A percentile compares a stretch with the other conserved stretches of the same genome.
phyloP scores from a whole-genome alignment of 1,140 invertebrate genomes.

The Drosophila pseudoobscura region DNA sequence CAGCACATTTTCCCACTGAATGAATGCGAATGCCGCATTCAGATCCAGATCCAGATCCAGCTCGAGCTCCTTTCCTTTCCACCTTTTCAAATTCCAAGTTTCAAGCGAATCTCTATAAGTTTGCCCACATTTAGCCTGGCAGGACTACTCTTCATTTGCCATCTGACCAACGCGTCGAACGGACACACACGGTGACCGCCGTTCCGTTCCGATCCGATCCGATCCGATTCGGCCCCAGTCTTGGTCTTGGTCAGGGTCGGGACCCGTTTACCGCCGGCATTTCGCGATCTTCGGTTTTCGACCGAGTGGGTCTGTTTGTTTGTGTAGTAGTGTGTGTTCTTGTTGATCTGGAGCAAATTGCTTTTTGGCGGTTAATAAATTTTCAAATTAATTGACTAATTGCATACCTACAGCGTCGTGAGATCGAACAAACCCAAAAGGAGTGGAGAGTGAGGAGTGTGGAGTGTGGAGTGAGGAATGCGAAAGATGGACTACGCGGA shows the following conservation, averaged over 20 bases:
- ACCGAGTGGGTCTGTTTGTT: not conserved
- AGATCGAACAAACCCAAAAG: constrained; percentile 8
- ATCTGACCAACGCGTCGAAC: constrained; percentile 58
- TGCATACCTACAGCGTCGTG: constrained; percentile 70
- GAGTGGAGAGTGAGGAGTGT: constrained; percentile 14
- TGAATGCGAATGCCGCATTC: not conserved
- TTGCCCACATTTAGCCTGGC: constrained; percentile 43
- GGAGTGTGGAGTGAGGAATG: constrained; percentile 11
- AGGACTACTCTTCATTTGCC: constrained; percentile 59
- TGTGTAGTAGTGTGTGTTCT: constrained; percentile 41
- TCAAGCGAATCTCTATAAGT: constrained; percentile 52
- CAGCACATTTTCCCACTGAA: constrained; percentile 46
- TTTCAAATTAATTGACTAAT: constrained; percentile 82
- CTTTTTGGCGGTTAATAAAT: constrained; percentile 82
- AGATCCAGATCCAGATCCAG: constrained; percentile 2
- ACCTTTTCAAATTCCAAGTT: constrained; percentile 49
- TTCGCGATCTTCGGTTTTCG: constrained; percentile 31
- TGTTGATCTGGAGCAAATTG: constrained; percentile 72
- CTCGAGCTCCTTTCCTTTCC: constrained; percentile 14
- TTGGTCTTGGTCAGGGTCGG: constrained; percentile 22
- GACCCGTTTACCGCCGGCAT: constrained; percentile 74
- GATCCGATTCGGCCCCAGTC: constrained; percentile 5
- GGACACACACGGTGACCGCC: constrained; percentile 32
- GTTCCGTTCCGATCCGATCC: constrained; percentile 15
- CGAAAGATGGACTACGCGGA: constrained; percentile 12